A percentile compares a stretch with the other conserved stretches of the same genome.
Evolutionary conservation across 2,797 vertebrate species (phyloP).

Genomic region (Danio choprae): DNA sequence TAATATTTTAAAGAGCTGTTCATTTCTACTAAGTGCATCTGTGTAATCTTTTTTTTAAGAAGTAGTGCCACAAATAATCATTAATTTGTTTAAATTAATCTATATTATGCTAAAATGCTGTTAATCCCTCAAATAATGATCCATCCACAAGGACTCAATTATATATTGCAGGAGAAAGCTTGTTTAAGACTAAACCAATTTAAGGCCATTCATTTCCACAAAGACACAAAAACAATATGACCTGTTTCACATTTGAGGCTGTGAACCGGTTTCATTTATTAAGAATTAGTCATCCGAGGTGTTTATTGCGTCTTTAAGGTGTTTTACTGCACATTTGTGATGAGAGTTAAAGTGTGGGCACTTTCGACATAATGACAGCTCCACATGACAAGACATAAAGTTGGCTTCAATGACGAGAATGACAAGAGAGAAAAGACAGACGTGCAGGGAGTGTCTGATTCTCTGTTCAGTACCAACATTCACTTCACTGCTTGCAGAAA

Average conservation of each 20-base stretch:
- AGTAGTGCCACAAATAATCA: too few relatives aligned
- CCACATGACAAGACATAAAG: slow-evolving; percentile 62
- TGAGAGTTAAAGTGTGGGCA: slow-evolving; percentile 15
- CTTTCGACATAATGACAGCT: slow-evolving; percentile 45
- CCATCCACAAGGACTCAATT: neutral
- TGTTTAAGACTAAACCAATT: neutral
- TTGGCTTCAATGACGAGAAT: slow-evolving; percentile 65
- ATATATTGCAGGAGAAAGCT: neutral
- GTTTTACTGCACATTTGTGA: slow-evolving; percentile 34
- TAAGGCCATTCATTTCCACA: neutral
- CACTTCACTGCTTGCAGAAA: slow-evolving; percentile 48
- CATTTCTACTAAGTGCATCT: too few relatives aligned
- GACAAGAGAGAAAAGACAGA: slow-evolving; percentile 71
- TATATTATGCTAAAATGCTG: too few relatives aligned
- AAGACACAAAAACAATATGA: neutral
- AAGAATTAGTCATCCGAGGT: slow-evolving; percentile 33
- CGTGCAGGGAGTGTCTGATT: slow-evolving; percentile 47
- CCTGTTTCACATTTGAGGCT: neutral
- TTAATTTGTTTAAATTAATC: too few relatives aligned
- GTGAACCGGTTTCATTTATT: slow-evolving; percentile 25
- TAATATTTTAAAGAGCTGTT: too few relatives aligned
- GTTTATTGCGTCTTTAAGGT: slow-evolving; percentile 18
- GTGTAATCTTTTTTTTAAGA: too few relatives aligned
- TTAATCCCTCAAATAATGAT: slow-evolving; percentile 10
- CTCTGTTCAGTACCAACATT: neutral